Evolutionary conservation across 1,140 invertebrate species (phyloP), one percentile per base, ranked within the genome.

Genomic region (Probaryconus sp.): DNA sequence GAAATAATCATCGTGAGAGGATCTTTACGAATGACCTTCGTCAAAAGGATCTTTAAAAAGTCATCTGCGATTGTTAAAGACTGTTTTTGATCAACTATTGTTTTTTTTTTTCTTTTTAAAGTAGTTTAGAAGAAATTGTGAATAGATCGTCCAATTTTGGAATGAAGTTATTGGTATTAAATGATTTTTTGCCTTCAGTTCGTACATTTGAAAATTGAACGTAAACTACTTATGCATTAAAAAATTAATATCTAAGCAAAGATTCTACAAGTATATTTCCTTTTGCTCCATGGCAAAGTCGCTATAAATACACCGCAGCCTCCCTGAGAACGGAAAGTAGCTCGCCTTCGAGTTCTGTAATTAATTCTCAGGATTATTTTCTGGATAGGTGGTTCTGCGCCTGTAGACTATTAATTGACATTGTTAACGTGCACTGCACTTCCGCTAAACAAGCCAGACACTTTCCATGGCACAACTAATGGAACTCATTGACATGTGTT

Each of bases 291-390:
- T 58, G 48, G 56, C 51, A 28, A 74, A 69, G 67, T 55, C 56
- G 80, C 80, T 84, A 85, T 85, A 84, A 84, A 85, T 84, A 84
- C 81, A 79, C 63, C 51, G 63, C 76, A 81, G 72, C 82, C 83
- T 85, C 83, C 79, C 83, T 82, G 83, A 85, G 83, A 85, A 84
- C 83, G 83, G 82, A 86, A 85, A 86, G 85, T 85, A 85, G 84
- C 79, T 86, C 81, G 84, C 83, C 84, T 86, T 86, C 75, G 56
- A 72, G 75, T 72, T 77, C 75, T 60, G 81, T 83, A 85, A 83
- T 77, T 81, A 84, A 86, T 86, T 85, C 84, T 74, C 78, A 64
- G 79, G 81, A 86, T 84, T 82, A 74, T 80, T 83, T 79, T 78
- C 78, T 80, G 78, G 71, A 80, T 80, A 76, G 79, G 48, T 53